Evolutionary conservation across 2,797 vertebrate species (phyloP).

Genomic region (Octomys mimax): DNA sequence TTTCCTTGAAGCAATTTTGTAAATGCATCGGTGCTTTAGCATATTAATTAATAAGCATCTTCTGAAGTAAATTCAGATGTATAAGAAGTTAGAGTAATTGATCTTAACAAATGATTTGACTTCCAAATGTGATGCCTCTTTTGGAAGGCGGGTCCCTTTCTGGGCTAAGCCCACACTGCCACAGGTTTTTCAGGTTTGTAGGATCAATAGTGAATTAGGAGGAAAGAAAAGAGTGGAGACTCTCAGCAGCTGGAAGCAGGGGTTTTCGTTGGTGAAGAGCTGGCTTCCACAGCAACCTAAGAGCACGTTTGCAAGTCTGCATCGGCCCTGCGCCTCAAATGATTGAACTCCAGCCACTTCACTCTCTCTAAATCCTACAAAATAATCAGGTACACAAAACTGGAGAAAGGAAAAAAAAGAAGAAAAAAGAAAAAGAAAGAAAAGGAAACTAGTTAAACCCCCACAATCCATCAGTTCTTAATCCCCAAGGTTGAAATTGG

Average conservation of each 20-base stretch:
- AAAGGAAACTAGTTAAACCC: conserved; percentile 49
- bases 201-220: conserved; percentile 47
- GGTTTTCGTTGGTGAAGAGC: background rate
- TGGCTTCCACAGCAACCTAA: background rate
- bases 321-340: background rate
- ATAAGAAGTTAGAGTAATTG: background rate
- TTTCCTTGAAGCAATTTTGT: conserved; percentile 30
- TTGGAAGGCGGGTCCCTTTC: background rate
- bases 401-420: background rate
- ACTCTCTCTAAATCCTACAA: conserved; percentile 27
- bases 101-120: background rate
- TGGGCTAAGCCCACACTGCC: background rate
- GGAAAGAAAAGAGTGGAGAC: background rate
- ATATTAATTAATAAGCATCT: conserved; percentile 8
- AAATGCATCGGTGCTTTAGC: background rate
- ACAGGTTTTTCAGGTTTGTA: background rate
- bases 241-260: background rate
- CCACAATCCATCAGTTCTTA: conserved; percentile 58
- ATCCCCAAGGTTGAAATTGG: background rate
- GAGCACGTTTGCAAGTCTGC: background rate
- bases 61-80: background rate
- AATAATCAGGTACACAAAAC: background rate
- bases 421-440: background rate
- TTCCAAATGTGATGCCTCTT: background rate
- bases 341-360: conserved; percentile 34